Evolutionary conservation across 2,888 invertebrate species (phyloP), one percentile per base, ranked within the genome.

Genomic region (Cylloceria caligata): DNA sequence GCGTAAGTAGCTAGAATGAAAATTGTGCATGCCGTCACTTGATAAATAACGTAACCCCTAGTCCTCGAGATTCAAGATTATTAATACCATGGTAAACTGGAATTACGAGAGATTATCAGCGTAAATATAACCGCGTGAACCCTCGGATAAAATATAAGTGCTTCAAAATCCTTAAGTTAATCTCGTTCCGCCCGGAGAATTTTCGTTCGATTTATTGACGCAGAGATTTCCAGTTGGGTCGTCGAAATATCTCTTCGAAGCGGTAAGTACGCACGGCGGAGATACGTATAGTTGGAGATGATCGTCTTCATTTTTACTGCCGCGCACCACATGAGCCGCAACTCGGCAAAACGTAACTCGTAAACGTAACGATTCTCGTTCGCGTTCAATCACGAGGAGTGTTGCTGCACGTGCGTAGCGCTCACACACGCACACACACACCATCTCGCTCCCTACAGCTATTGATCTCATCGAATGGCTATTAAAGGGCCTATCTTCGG

Each of bases 391-490:
- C 42, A 45, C 6, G 52, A 55, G 27, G 49, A n/a, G 27, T 24
- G 7, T 52, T 11, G 52, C 13, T 24, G 52, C 21, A 52, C 52
- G 24, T 49, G 49, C 52, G 24, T n/a, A n/a, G n/a, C 11, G 3
- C 19, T 6, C 21, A 49, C 21, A 21, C 19, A 49, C 9, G 42
- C 36, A 24, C 30, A 21, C 47, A 24, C 19, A n/a, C 7, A 21
- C 36, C 34, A 21, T 64, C 69, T 5, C 3, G 52, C 55, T 45
- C 49, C 36, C 9, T 80, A 7, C 16, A 34, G 77, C 67, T 75
- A 82, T 82, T 75, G 82, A 82, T 79, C 79, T 79, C 79, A 71
- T 82, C 49, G 82, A 82, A 79, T 67, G 75, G 75, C 82, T 68
- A 75, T 82, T 82, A 79, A 79, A 82, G 79, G 67, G 75, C 62